Conservation (phyloP, 37 sponge, comb jelly and placozoan genomes). For the Aplysina aerophoba region DNA sequence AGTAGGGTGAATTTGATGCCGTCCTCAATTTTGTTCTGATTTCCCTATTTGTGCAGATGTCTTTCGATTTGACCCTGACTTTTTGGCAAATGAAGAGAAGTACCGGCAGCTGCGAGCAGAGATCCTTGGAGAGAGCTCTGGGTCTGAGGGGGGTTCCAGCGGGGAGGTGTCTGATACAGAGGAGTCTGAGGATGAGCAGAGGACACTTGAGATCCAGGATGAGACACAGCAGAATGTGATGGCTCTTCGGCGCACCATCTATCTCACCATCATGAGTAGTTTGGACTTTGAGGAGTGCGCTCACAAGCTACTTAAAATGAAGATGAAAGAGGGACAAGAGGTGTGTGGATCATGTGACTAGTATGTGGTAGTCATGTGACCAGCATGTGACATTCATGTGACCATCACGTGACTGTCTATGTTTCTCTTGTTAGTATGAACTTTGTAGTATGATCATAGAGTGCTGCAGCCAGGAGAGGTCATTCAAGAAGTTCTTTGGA, state of each 20-base stretch:
- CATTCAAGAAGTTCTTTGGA: conserved; percentile 88
- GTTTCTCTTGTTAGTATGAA: conserved; percentile 51
- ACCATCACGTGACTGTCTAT: background rate
- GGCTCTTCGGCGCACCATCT: conserved; percentile 84
- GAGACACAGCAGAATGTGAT: conserved; percentile 75
- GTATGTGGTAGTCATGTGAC: background rate
- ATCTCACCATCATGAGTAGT: conserved; percentile 95
- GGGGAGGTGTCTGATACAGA: conserved; percentile 47
- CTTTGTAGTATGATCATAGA: conserved; percentile 87
- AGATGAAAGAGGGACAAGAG: conserved; percentile 86
- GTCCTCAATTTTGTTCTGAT: background rate
- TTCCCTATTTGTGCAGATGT: conserved; percentile 68
- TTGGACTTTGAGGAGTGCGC: conserved; percentile 97
- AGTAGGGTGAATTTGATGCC: background rate
- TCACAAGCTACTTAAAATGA: conserved; percentile 90
- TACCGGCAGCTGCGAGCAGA: conserved; percentile 86
- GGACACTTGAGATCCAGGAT: conserved; percentile 78
- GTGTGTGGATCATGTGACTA: conserved; percentile 9
- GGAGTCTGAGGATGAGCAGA: conserved; percentile 64
- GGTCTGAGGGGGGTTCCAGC: conserved; percentile 31
- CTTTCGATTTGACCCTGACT: conserved; percentile 90
- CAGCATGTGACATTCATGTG: conserved; percentile 8
- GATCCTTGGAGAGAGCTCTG: conserved; percentile 63
- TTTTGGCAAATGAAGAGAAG: conserved; percentile 78
- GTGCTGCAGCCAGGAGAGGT: conserved; percentile 91